Percentiles rank a stretch among this genome's conserved stretches.
phyloP scores from a whole-genome alignment of 2,113 vertebrate genomes.

The Campylorhamphus procurvoides region DNA sequence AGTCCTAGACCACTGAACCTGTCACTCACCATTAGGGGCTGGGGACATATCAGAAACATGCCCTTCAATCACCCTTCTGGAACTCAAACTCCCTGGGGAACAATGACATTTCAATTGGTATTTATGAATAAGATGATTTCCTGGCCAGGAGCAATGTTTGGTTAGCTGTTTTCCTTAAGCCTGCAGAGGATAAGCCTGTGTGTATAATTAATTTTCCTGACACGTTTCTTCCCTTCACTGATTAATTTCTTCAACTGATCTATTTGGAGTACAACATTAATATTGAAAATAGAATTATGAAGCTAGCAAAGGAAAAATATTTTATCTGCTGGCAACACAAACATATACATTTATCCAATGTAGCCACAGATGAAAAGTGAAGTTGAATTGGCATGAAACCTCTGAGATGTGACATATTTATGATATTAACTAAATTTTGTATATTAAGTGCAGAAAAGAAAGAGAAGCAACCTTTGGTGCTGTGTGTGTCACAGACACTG shows the following conservation, averaged over 20 bases:
- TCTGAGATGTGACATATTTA: not conserved
- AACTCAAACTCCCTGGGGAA: not conserved
- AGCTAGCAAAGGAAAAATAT: not conserved
- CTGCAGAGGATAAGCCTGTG: not conserved
- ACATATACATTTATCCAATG: not conserved
- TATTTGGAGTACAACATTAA: not conserved
- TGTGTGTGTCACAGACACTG: not conserved
- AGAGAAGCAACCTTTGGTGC: not conserved
- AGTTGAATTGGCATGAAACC: not conserved
- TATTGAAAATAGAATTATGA: not conserved
- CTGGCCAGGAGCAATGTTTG: not conserved
- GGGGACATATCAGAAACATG: not conserved
- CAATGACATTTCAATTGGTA: not conserved
- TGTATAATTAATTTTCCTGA: not conserved
- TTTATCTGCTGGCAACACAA: not conserved
- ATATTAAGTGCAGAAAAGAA: not conserved
- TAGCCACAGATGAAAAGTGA: not conserved
- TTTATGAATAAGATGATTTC: not conserved
- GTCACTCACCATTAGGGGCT: not conserved
- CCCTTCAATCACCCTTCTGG: not conserved
- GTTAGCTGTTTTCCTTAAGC: not conserved
- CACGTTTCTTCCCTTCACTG: not conserved
- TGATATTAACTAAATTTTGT: not conserved
- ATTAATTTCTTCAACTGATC: conserved; percentile 3
- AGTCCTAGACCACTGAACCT: not conserved